Conservation (phyloP, 2,888 invertebrate genomes). For the Subacronicta megacephala region DNA sequence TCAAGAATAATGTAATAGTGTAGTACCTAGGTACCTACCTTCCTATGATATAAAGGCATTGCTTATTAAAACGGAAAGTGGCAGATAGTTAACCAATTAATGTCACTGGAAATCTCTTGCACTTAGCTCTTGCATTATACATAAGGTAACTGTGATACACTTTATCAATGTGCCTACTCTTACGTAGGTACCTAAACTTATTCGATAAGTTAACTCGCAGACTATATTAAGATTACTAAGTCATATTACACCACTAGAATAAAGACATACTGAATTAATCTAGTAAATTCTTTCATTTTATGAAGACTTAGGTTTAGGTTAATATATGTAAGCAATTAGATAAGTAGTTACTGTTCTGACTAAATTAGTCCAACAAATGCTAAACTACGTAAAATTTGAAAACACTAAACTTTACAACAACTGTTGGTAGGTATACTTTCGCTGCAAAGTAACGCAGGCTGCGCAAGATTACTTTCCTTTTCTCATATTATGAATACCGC, state of each 20-base stretch:
- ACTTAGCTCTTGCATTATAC: slow-evolving; percentile 25
- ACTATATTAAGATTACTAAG: too few species aligned
- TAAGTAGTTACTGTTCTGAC: too few species aligned
- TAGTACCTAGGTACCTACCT: background rate
- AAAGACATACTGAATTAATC: too few species aligned
- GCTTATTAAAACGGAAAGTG: slow-evolving; percentile 32
- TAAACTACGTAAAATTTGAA: too few species aligned
- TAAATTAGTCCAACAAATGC: too few species aligned
- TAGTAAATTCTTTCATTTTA: too few species aligned
- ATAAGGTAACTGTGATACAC: slow-evolving; percentile 15
- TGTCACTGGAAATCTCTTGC: slow-evolving; percentile 28
- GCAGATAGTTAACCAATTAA: slow-evolving; percentile 30
- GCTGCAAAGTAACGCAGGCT: slow-evolving; percentile 23
- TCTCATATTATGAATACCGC: slow-evolving; percentile 29
- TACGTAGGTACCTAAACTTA: slow-evolving; percentile 20
- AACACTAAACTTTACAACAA: too few species aligned
- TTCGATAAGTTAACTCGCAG: too few species aligned
- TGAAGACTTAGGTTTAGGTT: too few species aligned
- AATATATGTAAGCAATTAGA: too few species aligned
- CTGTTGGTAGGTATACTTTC: slow-evolving; percentile 27
- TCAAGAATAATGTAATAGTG: slow-evolving; percentile 21
- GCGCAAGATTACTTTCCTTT: slow-evolving; percentile 46
- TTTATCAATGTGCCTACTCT: slow-evolving; percentile 9
- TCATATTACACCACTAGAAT: too few species aligned
- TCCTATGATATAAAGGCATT: slow-evolving; percentile 22